Evolutionary conservation across 1,140 invertebrate species (phyloP).

Genomic region (Tetranychus cinnabarinus): DNA sequence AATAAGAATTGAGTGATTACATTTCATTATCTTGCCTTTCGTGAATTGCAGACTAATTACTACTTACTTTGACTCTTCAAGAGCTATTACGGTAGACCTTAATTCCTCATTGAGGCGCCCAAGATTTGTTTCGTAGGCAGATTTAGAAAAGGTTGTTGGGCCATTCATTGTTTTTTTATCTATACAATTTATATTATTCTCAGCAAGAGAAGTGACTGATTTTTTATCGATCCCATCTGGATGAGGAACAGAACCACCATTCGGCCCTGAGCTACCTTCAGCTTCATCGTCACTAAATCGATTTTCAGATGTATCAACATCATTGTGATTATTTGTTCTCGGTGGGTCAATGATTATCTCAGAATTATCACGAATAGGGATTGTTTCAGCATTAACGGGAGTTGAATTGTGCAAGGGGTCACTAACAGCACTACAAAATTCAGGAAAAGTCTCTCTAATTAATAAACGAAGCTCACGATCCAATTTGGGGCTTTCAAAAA

Average conservation of each 20-base stretch:
- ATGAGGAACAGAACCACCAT: no score
- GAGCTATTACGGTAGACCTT: conserved; percentile 9
- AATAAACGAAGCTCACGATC: conserved; percentile 63
- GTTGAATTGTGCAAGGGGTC: neutral
- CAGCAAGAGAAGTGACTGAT: neutral
- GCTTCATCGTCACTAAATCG: conserved; percentile 40
- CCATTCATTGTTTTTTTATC: neutral
- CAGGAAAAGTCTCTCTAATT: conserved; percentile 67
- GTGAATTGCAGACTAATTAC: neutral
- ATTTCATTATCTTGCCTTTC: neutral
- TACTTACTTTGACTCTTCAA: conserved; percentile 19
- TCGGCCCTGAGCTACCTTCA: neutral
- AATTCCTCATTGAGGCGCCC: neutral
- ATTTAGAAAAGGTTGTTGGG: neutral
- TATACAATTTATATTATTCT: neutral
- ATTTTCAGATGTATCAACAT: conserved; percentile 18
- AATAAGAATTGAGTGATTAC: neutral
- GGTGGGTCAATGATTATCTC: conserved; percentile 15
- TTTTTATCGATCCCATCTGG: no score
- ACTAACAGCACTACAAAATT: conserved; percentile 35
- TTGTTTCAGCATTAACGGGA: neutral
- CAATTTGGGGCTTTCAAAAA: conserved; percentile 79
- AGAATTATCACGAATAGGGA: conserved; percentile 10
- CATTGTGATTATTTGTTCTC: conserved; percentile 25
- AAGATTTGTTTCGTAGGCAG: neutral